These are phyloP conservation scores for Yponomeuta evonymella DNA, from an alignment of 2,888 invertebrate genomes.

Conservation along the genomic window DNA sequence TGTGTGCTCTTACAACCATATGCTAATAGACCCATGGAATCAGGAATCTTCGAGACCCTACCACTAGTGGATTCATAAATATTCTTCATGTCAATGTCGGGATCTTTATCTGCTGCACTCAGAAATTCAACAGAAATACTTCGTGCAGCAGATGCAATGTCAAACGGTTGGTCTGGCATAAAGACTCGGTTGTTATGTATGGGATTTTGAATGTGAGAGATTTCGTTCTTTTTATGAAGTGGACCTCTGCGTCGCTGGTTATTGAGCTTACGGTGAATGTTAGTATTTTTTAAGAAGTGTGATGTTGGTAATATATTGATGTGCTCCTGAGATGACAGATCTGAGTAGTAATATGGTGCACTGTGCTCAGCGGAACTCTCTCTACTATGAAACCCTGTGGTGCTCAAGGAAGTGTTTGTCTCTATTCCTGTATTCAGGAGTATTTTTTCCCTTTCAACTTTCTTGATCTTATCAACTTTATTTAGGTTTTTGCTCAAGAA, in stretches of 20 bases:
- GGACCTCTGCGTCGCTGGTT: conserved; percentile 83
- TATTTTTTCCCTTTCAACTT: conserved; percentile 62
- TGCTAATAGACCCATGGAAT: conserved; percentile 66
- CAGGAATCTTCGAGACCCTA: conserved; percentile 74
- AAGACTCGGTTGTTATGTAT: conserved; percentile 68
- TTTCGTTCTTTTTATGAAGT: conserved; percentile 78
- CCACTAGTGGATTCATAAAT: conserved; percentile 82
- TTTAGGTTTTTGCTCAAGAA: conserved; percentile 62
- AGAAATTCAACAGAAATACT: conserved; percentile 81
- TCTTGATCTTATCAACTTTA: conserved; percentile 64
- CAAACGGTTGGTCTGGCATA: conserved; percentile 56
- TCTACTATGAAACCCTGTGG: conserved; percentile 75
- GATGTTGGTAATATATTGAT: conserved; percentile 63
- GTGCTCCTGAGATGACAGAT: conserved; percentile 77
- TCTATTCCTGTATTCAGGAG: conserved; percentile 45
- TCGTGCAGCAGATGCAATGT: conserved; percentile 75
- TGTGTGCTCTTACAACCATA: conserved; percentile 55
- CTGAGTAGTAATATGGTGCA: conserved; percentile 92
- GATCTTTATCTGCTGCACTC: conserved; percentile 79
- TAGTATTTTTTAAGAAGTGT: conserved; percentile 68
- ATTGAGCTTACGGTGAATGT: conserved; percentile 77
- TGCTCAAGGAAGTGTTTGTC: conserved; percentile 50
- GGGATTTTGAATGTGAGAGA: conserved; percentile 84
- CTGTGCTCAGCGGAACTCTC: conserved; percentile 80
- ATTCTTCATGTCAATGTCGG: conserved; percentile 81